A percentile compares a stretch with the other conserved stretches of the same genome.
phyloP scores from a whole-genome alignment of 2,113 vertebrate species.

The Grammomys surdaster region DNA sequence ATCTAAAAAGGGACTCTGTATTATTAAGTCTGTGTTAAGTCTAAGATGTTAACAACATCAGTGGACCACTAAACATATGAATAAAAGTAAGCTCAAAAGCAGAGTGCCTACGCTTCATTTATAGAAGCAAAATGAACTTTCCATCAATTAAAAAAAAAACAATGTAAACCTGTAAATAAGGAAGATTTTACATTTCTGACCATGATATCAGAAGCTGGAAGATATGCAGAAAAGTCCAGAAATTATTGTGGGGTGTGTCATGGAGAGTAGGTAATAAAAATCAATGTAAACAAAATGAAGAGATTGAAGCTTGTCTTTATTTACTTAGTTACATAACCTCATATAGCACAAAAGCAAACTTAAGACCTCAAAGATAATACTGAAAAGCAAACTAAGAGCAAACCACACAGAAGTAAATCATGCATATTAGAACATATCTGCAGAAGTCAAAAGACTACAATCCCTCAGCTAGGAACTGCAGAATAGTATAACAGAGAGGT shows the following conservation, averaged over 20 bases:
- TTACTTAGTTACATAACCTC: slow-evolving; percentile 30
- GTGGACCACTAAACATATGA: not conserved
- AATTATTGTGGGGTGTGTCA: not conserved
- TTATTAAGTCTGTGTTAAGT: slow-evolving; percentile 30
- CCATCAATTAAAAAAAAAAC: not conserved
- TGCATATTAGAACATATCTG: not conserved
- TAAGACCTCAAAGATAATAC: slow-evolving; percentile 33
- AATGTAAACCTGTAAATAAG: not conserved
- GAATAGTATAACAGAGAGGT: not conserved
- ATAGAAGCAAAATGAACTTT: slow-evolving; percentile 60
- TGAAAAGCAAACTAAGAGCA: slow-evolving; percentile 12
- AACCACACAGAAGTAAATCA: slow-evolving; percentile 26
- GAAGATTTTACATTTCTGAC: not conserved
- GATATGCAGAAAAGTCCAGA: not conserved
- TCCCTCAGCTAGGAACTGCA: not conserved
- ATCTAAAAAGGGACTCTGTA: not conserved
- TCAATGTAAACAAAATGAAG: not conserved
- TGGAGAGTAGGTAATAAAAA: not conserved
- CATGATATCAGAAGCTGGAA: not conserved
- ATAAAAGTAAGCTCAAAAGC: slow-evolving; percentile 1
- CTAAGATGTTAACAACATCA: not conserved
- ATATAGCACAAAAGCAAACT: not conserved
- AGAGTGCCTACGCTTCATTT: not conserved
- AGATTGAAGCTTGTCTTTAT: not conserved
- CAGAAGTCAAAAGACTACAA: slow-evolving; percentile 12